Base-by-base conservation (phyloP, 2,797 vertebrate genomes). In the Tinamus major region DNA sequence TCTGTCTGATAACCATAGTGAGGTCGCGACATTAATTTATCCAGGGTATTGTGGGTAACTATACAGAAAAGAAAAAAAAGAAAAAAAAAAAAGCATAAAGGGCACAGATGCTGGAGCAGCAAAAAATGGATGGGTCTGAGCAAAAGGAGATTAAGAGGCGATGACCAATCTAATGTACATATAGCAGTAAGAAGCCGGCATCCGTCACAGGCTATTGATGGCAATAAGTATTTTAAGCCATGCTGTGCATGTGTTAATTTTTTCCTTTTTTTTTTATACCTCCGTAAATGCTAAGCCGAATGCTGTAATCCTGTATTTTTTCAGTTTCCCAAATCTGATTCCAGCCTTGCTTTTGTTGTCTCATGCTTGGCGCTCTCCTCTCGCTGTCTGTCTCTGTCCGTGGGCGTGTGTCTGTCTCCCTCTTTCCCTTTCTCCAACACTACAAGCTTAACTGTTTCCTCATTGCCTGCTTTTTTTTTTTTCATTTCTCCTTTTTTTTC, bases 11-110 rank as follows among this genome's bases (percentile, higher is more conserved):
- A 96, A 97, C 96, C 96, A 97, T 96, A 93, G 93, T 35, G 49
- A 98, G 98, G 98, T 98, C 98, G 96, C 95, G 97, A 98, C 98
- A 98, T 98, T 98, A 98, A 98, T 98, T 98, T 98, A 98, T 98
- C 97, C 97, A 95, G 95, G 97, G 98, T 97, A 98, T 97, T 98
- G 97, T 98, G 97, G 98, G 97, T 97, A 98, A 98, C 97, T 98
- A 96, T 95, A 96, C 93, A 94, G 94, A 90, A 92, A 96, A 49
- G 9, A 48, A 48, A 48, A 23, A 46, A 46, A 46, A 46, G 44
- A 46, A 26, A 49, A 49, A 24, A 46, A 46, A 46, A 93, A 94
- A 88, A 95, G 63, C 89, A 94, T 92, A 85, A 97, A 97, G 91
- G 96, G 94, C 93, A 96, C 87, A 93, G 94, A 98, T 98, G 97